Conservation (phyloP, 1,140 invertebrate genomes). For the Galendromus occidentalis region DNA sequence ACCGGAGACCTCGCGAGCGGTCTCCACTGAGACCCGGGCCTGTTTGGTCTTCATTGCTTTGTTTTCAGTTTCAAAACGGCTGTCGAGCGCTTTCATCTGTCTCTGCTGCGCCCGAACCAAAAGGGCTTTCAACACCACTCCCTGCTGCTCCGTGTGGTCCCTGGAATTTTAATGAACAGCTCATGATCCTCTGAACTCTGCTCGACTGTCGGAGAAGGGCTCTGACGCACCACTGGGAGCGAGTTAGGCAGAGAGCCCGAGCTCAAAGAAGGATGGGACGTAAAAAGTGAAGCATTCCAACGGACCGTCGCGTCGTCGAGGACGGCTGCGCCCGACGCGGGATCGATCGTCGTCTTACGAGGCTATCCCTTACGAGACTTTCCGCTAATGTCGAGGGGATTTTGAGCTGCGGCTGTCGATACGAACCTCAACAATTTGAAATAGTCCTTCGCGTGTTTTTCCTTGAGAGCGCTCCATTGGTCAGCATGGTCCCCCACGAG, state of each 20-base stretch:
- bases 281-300: too few relatives aligned
- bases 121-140: constrained; percentile 60
- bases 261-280: too few relatives aligned
- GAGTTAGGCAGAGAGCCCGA: too few relatives aligned
- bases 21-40: constrained; percentile 88
- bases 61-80: constrained; percentile 56
- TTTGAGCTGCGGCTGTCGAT: too few relatives aligned
- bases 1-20: constrained; percentile 75
- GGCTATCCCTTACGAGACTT: too few relatives aligned
- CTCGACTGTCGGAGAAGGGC: not conserved
- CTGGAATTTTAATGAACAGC: constrained; percentile 25
- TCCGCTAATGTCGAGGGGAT: too few relatives aligned
- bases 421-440: constrained; percentile 7
- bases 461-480: constrained; percentile 4
- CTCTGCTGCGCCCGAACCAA: constrained; percentile 58
- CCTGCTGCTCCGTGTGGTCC: constrained; percentile 59
- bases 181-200: not conserved
- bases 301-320: too few relatives aligned
- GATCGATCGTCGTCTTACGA: too few relatives aligned
- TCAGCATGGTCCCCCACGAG: constrained; percentile 7
- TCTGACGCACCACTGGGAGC: too few relatives aligned
- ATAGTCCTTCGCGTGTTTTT: constrained; percentile 12
- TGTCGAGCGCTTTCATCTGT: constrained; percentile 75
- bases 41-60: constrained; percentile 91
- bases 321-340: too few relatives aligned